Evolutionary conservation across 2,113 vertebrate genomes (phyloP), one percentile per base, ranked within the genome.

Genomic region (Hemicordylus capensis): DNA sequence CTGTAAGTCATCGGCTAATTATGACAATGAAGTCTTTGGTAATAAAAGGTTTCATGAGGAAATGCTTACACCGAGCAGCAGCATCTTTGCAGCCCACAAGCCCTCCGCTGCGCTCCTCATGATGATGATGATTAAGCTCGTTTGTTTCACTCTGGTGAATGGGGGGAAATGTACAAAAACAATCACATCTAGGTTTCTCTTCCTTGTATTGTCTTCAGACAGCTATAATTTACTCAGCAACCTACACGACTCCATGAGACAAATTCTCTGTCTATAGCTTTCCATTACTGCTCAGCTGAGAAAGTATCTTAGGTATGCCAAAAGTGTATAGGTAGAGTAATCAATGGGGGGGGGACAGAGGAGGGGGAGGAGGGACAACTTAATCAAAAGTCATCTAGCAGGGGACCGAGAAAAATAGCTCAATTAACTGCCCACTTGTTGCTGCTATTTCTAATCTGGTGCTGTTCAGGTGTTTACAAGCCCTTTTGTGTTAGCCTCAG

Each of bases 221-320:
- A 46, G 76, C 88, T 88, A 87, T 95, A 93, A 95, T 94, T 96
- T 95, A 95, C 93, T 88, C 93, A 94, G 89, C 91, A 92, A 95
- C 92, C 92, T 90, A 90, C 81, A 86, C 92, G 93, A 93, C 95
- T 95, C 94, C 85, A 81, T 63, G 11, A 81, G 58, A 89, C 87
- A 80, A 92, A 80, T 81, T 93, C 89, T 24, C 75, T 94, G 89
- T 90, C 93, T 94, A 78, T 31, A 56, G 28, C 82, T 91, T 91
- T 85, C 93, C 92, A 91, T 94, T 94, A 93, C 83, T 48, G 74
- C 87, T 91, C 86, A 42, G 76, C 85, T 90, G 83, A 93, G 94
- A 95, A 91, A 90, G 81, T 85, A 90, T 94, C 85, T 84, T 46
- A 92, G 87, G 69, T 42, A 91, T 8, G 89, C 87, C 87, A 92